A percentile compares a stretch with the other conserved stretches of the same genome.
phyloP scores from a whole-genome alignment of 2,113 vertebrate species.

The Saguinus midas region DNA sequence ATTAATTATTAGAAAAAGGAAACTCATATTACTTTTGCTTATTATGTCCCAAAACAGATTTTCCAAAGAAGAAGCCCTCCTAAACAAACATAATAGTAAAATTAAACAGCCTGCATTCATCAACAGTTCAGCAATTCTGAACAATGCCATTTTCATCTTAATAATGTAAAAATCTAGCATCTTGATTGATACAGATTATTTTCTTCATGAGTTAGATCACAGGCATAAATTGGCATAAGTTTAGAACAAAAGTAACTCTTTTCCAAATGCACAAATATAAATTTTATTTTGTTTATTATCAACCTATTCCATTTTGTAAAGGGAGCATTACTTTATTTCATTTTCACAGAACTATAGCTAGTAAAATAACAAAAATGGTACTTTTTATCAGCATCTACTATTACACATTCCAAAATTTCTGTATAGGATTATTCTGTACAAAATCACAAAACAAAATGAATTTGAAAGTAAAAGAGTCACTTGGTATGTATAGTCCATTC shows the following conservation, averaged over 20 bases:
- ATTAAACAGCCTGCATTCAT: not conserved
- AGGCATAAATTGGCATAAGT: not conserved
- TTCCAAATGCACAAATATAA: not conserved
- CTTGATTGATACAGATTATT: not conserved
- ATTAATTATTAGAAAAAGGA: not conserved
- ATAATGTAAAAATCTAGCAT: not conserved
- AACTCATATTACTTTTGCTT: not conserved
- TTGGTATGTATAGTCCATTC: not conserved
- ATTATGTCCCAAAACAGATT: not conserved
- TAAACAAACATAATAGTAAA: not conserved
- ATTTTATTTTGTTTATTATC: not conserved
- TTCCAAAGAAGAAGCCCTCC: not conserved
- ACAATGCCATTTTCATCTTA: not conserved
- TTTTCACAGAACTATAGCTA: not conserved
- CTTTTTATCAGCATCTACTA: not conserved
- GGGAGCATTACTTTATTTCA: not conserved
- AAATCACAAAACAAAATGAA: conserved; percentile 39
- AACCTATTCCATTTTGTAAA: not conserved
- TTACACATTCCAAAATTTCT: not conserved
- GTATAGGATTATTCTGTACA: conserved; percentile 8
- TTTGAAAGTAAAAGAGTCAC: not conserved
- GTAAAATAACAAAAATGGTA: not conserved
- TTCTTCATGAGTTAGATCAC: not conserved
- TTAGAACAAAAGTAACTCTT: not conserved
- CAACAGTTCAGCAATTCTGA: not conserved